phyloP scores from a whole-genome alignment of 2,797 vertebrate species.

The Calcarius lapponicus region DNA sequence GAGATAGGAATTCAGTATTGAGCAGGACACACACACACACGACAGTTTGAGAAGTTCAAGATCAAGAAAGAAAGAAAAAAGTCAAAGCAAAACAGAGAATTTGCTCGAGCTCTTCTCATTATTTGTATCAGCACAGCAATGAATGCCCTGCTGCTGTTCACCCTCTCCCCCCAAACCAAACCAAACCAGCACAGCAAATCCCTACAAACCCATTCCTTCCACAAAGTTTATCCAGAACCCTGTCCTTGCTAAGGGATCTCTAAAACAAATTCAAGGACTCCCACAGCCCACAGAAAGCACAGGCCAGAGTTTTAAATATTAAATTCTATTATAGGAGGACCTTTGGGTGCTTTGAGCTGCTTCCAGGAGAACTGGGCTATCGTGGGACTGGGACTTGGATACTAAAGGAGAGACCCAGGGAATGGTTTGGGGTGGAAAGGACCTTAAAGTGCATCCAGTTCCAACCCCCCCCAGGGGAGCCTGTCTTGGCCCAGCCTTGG shows the following conservation, averaged over 20 bases:
- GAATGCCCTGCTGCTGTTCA: background rate
- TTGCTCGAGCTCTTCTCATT: background rate
- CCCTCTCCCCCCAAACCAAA: background rate
- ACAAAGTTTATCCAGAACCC: background rate
- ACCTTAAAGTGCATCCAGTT: background rate
- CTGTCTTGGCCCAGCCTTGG: background rate
- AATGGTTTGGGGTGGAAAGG: background rate
- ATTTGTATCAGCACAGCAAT: fast-evolving
- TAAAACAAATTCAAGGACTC: background rate
- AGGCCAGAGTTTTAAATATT: background rate
- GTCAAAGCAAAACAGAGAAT: slow-evolving; percentile 62
- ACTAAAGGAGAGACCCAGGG: background rate
- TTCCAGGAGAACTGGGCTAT: background rate
- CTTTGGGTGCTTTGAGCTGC: background rate
- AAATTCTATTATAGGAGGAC: background rate
- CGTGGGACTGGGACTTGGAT: background rate
- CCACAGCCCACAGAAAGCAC: background rate
- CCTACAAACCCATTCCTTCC: background rate
- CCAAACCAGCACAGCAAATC: background rate
- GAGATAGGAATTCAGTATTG: slow-evolving; percentile 85
- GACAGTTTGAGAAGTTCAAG: slow-evolving; percentile 74
- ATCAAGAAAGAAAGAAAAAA: slow-evolving; percentile 72
- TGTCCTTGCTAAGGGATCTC: background rate
- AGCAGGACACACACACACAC: slow-evolving; percentile 68
- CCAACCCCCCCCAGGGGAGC: background rate